phyloP scores from a whole-genome alignment of 2,888 invertebrate species.

The Formica aserva region DNA sequence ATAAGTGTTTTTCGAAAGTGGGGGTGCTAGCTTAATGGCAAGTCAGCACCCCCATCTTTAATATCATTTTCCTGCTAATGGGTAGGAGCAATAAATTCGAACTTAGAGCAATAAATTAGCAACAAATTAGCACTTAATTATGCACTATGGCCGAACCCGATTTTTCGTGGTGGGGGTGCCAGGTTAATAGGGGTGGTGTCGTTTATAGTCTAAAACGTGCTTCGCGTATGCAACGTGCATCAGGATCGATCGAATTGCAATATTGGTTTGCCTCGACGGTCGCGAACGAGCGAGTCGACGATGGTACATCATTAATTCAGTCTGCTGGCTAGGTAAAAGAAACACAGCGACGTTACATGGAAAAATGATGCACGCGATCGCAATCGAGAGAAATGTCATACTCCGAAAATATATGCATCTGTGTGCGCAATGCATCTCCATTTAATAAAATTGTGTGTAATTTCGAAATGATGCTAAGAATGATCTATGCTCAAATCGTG shows the following conservation, averaged over 20 bases:
- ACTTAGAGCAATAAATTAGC: too few species aligned
- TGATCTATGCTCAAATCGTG: background rate
- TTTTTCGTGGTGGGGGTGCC: too few species aligned
- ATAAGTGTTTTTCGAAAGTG: too few species aligned
- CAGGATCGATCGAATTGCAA: conserved; percentile 28
- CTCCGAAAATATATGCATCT: conserved; percentile 11
- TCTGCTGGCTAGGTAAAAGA: conserved; percentile 29
- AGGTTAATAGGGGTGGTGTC: too few species aligned
- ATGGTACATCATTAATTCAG: conserved; percentile 45
- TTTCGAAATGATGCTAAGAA: background rate
- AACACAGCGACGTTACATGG: conserved; percentile 3
- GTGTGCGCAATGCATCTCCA: background rate
- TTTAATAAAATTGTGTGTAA: conserved; percentile 15
- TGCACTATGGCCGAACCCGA: too few species aligned
- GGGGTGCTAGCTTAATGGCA: too few species aligned
- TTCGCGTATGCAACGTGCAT: conserved; percentile 22
- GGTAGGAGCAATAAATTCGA: too few species aligned
- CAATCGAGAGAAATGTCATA: conserved; percentile 35
- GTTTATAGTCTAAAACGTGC: conserved; percentile 39
- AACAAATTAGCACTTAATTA: too few species aligned
- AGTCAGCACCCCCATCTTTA: too few species aligned
- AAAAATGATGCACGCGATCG: conserved; percentile 42
- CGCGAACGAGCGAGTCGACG: conserved; percentile 20
- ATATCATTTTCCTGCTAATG: too few species aligned
- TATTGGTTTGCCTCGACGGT: conserved; percentile 39